Evolutionary conservation across 1,140 invertebrate genomes (phyloP).

Genomic region (Caenorhabditis brenneri): DNA sequence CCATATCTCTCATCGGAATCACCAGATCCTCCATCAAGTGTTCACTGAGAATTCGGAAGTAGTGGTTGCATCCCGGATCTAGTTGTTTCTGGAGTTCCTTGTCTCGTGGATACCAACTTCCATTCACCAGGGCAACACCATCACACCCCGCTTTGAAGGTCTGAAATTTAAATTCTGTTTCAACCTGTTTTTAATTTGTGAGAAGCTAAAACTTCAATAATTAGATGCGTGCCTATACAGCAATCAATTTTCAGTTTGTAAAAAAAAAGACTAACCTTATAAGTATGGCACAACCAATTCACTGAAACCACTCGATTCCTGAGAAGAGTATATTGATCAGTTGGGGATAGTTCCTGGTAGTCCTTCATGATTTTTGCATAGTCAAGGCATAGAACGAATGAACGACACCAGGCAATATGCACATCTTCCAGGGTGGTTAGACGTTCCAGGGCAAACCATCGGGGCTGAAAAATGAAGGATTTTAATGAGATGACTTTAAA

Average conservation of each 20-base stretch:
- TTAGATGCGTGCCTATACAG: too few species aligned
- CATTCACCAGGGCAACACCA: constrained; percentile 58
- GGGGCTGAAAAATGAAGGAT: too few species aligned
- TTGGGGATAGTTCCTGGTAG: too few species aligned
- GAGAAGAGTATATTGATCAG: too few species aligned
- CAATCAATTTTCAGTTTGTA: too few species aligned
- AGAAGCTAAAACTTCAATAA: background rate
- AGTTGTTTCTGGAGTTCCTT: constrained; percentile 57
- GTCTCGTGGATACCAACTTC: constrained; percentile 56
- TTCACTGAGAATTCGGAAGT: too few species aligned
- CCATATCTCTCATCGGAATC: constrained; percentile 58
- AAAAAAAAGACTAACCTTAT: too few species aligned
- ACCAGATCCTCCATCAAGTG: too few species aligned
- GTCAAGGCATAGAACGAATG: constrained; percentile 56
- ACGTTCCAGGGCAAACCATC: constrained; percentile 42
- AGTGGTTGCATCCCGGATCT: constrained; percentile 55
- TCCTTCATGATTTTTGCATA: constrained; percentile 54
- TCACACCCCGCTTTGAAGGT: constrained; percentile 58
- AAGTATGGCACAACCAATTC: too few species aligned
- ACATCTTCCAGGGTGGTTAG: constrained; percentile 56
- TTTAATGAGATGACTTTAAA: too few species aligned
- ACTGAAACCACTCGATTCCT: too few species aligned
- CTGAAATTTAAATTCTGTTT: background rate
- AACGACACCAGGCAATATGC: constrained; percentile 57
- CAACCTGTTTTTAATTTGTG: background rate